Evolutionary conservation across 2,113 vertebrate genomes (phyloP).

Genomic region (Marcusenius ussheri): DNA sequence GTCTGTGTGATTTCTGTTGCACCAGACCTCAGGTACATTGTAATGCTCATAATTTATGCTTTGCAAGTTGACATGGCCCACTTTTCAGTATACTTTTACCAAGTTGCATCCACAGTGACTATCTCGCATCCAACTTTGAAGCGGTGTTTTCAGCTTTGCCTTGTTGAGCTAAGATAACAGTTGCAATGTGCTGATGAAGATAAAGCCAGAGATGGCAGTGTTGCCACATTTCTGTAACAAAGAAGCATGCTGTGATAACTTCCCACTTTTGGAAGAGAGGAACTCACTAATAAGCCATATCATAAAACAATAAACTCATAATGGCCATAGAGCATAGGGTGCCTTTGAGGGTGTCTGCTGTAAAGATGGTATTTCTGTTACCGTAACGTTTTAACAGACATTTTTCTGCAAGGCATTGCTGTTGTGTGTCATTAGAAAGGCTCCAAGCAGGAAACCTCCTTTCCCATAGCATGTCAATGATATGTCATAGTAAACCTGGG

Average conservation of each 20-base stretch:
- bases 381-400: neutral
- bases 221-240: neutral
- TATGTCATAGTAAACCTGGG: neutral
- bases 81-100: neutral
- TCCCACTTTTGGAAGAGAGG: neutral
- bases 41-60: neutral
- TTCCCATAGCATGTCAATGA: neutral
- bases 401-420: neutral
- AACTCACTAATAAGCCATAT: neutral
- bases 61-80: neutral
- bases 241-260: neutral
- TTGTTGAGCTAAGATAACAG: neutral
- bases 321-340: neutral
- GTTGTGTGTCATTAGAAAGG: neutral
- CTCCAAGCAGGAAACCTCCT: neutral
- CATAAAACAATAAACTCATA: neutral
- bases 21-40: neutral
- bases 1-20: neutral
- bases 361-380: neutral
- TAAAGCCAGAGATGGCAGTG: conserved; percentile 1
- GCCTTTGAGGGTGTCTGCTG: neutral
- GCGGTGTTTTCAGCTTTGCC: neutral
- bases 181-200: neutral
- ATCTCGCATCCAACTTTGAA: neutral
- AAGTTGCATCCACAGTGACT: neutral